phyloP scores from a whole-genome alignment of 2,888 invertebrate species.

The Stenurella melanura region DNA sequence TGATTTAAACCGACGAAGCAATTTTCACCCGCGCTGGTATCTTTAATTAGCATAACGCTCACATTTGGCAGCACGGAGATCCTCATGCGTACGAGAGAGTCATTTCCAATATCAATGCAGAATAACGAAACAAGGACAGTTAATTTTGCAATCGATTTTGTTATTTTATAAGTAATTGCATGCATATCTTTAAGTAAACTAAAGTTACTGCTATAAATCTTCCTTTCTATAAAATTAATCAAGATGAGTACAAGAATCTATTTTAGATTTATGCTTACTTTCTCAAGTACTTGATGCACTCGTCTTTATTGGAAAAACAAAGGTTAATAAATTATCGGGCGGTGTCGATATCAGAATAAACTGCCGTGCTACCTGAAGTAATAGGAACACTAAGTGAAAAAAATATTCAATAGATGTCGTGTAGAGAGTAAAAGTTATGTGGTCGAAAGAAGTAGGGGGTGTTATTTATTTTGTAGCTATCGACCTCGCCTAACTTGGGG shows the following conservation, averaged over 20 bases:
- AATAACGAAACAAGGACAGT: background rate
- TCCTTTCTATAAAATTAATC: constrained; percentile 9
- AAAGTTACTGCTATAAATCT: background rate
- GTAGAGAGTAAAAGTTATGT: constrained; percentile 39
- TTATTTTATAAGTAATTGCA: background rate
- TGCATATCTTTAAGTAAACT: background rate
- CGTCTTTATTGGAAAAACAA: constrained; percentile 34
- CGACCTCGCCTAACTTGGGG: constrained; percentile 1
- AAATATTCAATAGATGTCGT: constrained; percentile 40
- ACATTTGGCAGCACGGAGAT: too few species aligned
- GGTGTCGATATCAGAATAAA: constrained; percentile 39
- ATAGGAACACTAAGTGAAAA: constrained; percentile 33
- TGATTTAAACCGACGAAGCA: too few species aligned
- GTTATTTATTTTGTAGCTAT: constrained; percentile 30
- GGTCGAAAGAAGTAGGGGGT: constrained; percentile 11
- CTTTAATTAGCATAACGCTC: too few species aligned
- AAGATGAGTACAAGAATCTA: constrained; percentile 10
- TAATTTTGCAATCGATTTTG: background rate
- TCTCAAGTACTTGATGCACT: constrained; percentile 10
- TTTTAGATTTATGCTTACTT: background rate
- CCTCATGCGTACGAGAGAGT: too few species aligned
- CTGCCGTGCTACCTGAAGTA: constrained; percentile 29
- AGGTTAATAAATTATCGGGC: constrained; percentile 25
- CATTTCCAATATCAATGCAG: too few species aligned
- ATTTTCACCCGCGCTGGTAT: too few species aligned